Percentiles rank a stretch among this genome's conserved stretches.
Evolutionary conservation across 2,113 vertebrate genomes (phyloP).

Genomic region (Alethe diademata): DNA sequence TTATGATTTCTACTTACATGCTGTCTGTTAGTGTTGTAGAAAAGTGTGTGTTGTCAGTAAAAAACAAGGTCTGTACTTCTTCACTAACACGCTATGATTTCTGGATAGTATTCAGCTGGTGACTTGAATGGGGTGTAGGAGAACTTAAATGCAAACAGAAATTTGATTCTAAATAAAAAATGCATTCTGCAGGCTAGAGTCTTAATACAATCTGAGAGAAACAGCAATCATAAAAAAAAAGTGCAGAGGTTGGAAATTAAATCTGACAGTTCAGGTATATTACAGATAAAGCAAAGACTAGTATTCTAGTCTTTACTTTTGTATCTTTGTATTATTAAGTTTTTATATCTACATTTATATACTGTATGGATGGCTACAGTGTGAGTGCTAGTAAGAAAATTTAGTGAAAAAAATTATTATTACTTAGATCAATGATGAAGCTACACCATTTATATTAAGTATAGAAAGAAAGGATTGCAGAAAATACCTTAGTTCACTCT

Average conservation of each 20-base stretch:
- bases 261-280: neutral
- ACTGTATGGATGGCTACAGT: neutral
- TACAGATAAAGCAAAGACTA: neutral
- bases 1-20: neutral
- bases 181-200: neutral
- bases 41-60: neutral
- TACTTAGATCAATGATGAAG: neutral
- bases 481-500: neutral
- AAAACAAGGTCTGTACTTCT: neutral
- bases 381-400: neutral
- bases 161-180: slow-evolving; percentile 8
- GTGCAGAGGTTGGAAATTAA: neutral
- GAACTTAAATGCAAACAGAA: neutral
- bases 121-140: neutral
- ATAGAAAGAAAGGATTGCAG: neutral
- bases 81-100: fast-evolving
- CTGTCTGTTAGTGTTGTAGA: neutral
- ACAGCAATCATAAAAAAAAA: neutral
- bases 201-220: neutral
- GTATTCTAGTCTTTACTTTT: neutral
- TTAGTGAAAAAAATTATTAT: neutral
- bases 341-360: neutral
- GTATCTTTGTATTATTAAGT: neutral
- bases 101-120: neutral
- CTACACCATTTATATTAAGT: neutral